Conservation (phyloP, 2,113 vertebrate genomes). For the Pithys albifrons region DNA sequence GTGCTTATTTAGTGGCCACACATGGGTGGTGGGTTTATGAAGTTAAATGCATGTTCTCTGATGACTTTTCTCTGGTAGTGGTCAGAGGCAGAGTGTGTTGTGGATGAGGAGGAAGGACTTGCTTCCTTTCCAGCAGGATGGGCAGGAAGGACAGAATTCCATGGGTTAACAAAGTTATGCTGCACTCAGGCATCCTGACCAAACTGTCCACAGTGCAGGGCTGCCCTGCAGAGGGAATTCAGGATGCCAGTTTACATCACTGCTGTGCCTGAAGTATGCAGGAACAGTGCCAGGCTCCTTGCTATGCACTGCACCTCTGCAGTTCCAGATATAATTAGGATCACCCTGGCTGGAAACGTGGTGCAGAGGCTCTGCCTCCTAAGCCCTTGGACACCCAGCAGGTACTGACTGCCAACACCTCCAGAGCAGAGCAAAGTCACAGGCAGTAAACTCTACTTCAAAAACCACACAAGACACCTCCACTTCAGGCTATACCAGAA, state of each 20-base stretch:
- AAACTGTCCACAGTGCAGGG: background rate
- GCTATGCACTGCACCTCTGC: constrained; percentile 11
- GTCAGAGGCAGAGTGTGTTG: background rate
- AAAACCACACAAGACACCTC: background rate
- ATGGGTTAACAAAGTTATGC: background rate
- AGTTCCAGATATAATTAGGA: constrained; percentile 41
- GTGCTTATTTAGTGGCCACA: background rate
- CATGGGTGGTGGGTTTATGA: background rate
- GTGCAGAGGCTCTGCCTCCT: background rate
- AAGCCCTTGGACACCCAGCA: background rate
- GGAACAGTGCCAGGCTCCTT: constrained; percentile 18
- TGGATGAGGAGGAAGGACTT: background rate
- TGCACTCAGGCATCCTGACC: background rate
- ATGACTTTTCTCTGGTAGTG: background rate
- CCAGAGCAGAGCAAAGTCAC: background rate
- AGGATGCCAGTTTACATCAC: background rate
- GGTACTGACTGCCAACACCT: background rate
- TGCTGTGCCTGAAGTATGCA: background rate
- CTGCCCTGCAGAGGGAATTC: background rate
- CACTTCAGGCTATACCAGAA: background rate
- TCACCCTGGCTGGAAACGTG: background rate
- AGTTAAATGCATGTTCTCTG: background rate
- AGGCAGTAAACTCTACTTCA: background rate
- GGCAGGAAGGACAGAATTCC: background rate
- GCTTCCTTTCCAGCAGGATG: background rate